Conservation (phyloP, 2,113 vertebrate genomes). For the Odontophorus gujanensis region DNA sequence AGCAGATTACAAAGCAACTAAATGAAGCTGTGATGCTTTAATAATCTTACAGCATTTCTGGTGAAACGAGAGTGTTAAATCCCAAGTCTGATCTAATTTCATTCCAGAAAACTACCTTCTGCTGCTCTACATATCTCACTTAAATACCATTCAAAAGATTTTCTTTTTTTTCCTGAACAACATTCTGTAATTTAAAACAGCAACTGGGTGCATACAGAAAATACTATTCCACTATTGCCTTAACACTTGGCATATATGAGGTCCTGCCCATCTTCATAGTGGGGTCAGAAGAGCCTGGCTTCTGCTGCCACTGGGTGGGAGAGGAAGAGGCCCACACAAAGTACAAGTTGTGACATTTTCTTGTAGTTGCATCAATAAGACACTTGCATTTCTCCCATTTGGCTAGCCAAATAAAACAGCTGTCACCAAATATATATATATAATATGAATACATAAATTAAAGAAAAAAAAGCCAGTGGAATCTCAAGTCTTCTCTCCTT, state of each 20-base stretch:
- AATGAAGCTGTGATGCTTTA: conserved; percentile 7
- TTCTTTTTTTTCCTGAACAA: background rate
- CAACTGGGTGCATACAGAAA: background rate
- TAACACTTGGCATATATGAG: background rate
- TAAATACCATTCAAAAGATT: background rate
- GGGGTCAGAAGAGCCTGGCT: background rate
- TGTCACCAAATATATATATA: conserved; percentile 54
- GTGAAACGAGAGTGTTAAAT: conserved; percentile 18
- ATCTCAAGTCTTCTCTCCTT: background rate
- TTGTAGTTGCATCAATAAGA: background rate
- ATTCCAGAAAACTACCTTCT: background rate
- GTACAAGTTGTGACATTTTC: background rate
- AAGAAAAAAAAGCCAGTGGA: background rate
- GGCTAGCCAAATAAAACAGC: conserved; percentile 32
- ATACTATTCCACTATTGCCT: background rate
- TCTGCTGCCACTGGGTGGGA: background rate
- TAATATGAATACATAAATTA: background rate
- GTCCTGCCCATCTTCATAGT: background rate
- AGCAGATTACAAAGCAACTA: conserved; percentile 38
- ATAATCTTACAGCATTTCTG: conserved; percentile 17
- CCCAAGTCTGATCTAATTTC: background rate
- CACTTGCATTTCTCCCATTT: background rate
- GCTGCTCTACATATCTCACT: background rate
- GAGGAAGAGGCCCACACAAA: background rate
- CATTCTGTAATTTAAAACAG: background rate